Conservation (phyloP, 1,140 invertebrate species). For the Drosophila albomicans region DNA sequence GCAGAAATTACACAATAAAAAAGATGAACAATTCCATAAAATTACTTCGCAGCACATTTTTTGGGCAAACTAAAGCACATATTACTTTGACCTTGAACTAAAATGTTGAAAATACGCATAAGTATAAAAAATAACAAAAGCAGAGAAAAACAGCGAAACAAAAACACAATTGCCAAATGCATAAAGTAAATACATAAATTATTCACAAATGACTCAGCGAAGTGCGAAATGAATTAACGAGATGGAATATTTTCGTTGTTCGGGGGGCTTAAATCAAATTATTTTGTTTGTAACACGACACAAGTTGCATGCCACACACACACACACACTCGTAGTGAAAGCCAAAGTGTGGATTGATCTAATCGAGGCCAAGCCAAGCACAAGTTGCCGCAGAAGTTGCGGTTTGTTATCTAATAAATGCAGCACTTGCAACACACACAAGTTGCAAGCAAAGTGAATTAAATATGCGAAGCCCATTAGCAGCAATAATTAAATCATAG, state of each 20-base stretch:
- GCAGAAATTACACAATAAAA: constrained; percentile 16
- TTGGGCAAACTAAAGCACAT: constrained; percentile 8
- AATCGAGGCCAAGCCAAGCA: background rate
- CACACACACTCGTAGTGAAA: background rate
- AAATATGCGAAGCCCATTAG: background rate
- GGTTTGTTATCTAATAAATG: constrained; percentile 20
- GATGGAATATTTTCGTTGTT: background rate
- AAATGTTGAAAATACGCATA: constrained; percentile 17
- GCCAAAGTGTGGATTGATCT: background rate
- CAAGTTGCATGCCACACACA: constrained; percentile 8
- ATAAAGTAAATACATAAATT: constrained; percentile 20
- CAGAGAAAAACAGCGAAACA: background rate
- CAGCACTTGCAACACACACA: constrained; percentile 18
- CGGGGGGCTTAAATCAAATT: background rate
- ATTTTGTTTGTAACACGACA: constrained; percentile 3
- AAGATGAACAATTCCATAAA: background rate
- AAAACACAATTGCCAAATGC: constrained; percentile 17
- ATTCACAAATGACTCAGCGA: constrained; percentile 5
- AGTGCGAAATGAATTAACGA: constrained; percentile 4
- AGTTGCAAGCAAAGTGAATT: constrained; percentile 14
- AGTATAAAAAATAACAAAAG: background rate
- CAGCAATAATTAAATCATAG: background rate
- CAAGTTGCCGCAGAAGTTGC: background rate
- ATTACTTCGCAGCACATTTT: constrained; percentile 1
- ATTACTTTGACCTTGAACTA: constrained; percentile 21